Base-by-base conservation (phyloP, 2,888 invertebrate genomes). In the Drosophila formosana region DNA sequence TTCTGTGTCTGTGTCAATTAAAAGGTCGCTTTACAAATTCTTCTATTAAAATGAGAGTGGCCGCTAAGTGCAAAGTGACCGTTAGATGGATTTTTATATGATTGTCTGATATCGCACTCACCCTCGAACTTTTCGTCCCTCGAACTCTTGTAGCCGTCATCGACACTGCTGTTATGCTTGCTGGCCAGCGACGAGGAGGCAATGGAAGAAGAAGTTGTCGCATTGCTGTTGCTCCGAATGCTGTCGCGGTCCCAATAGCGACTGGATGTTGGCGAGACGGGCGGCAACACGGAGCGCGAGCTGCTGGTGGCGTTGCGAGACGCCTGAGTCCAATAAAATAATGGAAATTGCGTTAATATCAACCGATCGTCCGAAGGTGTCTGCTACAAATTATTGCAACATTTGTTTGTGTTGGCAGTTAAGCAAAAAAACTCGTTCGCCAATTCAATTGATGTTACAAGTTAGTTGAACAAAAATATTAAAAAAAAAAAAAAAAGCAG, bases 171-270 rank as follows among this genome's bases (percentile, higher is more conserved):
- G 72, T 74, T 89, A 73, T 90, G 68, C 53, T 79, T 82, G 37
- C 64, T 78, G 57, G 80, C 83, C 55, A 89, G 65, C 60, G 79
- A 80, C 55, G 90, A 85, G 45, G 90, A 58, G 37, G 70, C 65
- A 81, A 81, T 82, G 52, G 80, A 76, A 47, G 90, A 82, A 66
- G 90, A 82, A 66, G 90, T 63, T 75, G 86, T 78, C 64, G 88
- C 69, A 88, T 82, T 76, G 81, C 61, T 78, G 49, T 49, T 78
- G 57, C 62, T 67, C 49, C 74, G 70, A 5, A 60, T 66, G 66
- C 73, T 87, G 34, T 92, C 93, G 60, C 92, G 90, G 64, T 92
- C 92, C 90, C 90, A 91, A 68, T 91, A 90, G 49, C 92, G 90
- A 26, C 89, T 88, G 57, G 91, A 80, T 37, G 91, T 90, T 18